phyloP scores from a whole-genome alignment of 2,888 invertebrate genomes.

The Acleris holmiana region DNA sequence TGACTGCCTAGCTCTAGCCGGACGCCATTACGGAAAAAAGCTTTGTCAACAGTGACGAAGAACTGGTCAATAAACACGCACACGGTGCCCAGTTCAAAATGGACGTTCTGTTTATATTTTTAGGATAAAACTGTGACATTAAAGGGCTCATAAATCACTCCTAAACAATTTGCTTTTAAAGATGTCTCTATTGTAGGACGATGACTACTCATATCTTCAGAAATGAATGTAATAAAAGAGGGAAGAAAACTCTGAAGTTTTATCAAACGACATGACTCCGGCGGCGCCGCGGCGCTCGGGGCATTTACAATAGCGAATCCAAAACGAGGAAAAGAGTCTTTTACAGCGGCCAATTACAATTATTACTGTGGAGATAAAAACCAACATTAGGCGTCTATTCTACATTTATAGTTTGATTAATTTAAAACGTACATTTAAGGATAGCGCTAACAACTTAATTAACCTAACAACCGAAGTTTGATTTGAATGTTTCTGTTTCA shows the following conservation, averaged over 20 bases:
- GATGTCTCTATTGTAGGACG: slow-evolving; percentile 6
- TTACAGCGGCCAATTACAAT: neutral
- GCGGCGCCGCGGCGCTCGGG: slow-evolving; percentile 1
- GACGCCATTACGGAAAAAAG: slow-evolving; percentile 13
- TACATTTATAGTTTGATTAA: neutral
- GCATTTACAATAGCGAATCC: slow-evolving; percentile 4
- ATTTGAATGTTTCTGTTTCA: too few relatives aligned
- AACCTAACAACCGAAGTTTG: too few relatives aligned
- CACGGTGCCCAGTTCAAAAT: neutral
- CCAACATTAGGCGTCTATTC: neutral
- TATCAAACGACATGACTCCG: slow-evolving; percentile 15
- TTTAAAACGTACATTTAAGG: too few relatives aligned
- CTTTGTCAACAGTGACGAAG: slow-evolving; percentile 21
- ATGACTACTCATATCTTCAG: slow-evolving; percentile 13
- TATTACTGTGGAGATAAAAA: neutral
- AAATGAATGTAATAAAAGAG: slow-evolving; percentile 11
- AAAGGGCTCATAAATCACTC: slow-evolving; percentile 6
- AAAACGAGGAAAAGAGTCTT: slow-evolving; percentile 4
- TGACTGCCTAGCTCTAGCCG: neutral
- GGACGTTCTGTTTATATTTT: neutral
- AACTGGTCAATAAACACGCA: neutral
- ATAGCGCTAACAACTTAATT: too few relatives aligned
- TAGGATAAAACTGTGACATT: too few relatives aligned
- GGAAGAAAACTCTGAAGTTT: slow-evolving; percentile 15
- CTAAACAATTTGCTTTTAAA: slow-evolving; percentile 7